These are phyloP conservation scores for Drosophila histrio DNA, from an alignment of 2,888 invertebrate genomes.

Conservation along the genomic window DNA sequence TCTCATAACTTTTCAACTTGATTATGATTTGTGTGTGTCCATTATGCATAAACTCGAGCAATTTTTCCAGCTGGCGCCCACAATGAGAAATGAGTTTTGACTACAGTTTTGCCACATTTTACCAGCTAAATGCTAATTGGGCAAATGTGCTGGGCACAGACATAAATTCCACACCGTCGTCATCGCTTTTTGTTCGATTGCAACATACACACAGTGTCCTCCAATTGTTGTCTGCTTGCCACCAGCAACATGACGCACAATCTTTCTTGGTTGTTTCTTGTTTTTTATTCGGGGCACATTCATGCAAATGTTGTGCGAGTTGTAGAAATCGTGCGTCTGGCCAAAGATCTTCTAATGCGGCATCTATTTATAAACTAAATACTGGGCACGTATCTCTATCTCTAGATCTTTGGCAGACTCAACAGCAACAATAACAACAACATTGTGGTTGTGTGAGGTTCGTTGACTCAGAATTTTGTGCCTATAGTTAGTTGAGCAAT, in stretches of 20 bases:
- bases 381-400: constrained; percentile 61
- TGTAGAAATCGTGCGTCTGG: constrained; percentile 49
- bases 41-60: constrained; percentile 42
- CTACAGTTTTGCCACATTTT: constrained; percentile 16
- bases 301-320: constrained; percentile 51
- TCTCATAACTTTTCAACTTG: constrained; percentile 16
- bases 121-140: constrained; percentile 53
- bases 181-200: constrained; percentile 18
- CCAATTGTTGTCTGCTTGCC: constrained; percentile 52
- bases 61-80: constrained; percentile 51
- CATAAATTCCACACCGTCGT: constrained; percentile 26
- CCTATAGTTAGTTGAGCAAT: constrained; percentile 60
- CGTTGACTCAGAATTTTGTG: constrained; percentile 64
- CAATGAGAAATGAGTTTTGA: constrained; percentile 45
- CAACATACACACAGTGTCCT: constrained; percentile 51
- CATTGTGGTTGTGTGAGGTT: constrained; percentile 48
- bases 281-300: constrained; percentile 36
- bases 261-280: background rate
- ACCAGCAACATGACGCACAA: constrained; percentile 48
- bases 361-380: constrained; percentile 53
- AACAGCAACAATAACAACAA: constrained; percentile 8
- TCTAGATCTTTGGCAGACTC: constrained; percentile 48
- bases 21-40: constrained; percentile 48
- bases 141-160: constrained; percentile 30
- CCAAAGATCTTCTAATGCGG: constrained; percentile 65